Percentiles rank a stretch among this genome's conserved stretches.
phyloP scores from a whole-genome alignment of 2,797 vertebrate species.

The Catharus ustulatus region DNA sequence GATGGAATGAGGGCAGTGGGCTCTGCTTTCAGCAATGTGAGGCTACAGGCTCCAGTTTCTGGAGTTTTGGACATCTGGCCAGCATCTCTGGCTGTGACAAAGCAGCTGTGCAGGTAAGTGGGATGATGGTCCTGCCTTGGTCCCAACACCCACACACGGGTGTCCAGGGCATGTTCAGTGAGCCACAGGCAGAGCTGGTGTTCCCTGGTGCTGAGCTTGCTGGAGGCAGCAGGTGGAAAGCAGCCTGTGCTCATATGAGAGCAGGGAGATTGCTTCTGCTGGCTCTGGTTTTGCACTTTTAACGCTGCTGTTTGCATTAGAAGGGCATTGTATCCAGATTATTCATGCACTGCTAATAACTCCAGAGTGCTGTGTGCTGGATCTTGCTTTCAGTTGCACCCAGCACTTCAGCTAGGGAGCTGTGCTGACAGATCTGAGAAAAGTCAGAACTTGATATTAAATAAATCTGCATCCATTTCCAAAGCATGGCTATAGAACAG shows the following conservation, averaged over 20 bases:
- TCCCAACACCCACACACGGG: background rate
- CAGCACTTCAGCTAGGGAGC: conserved; percentile 12
- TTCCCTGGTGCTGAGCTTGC: rapidly evolving
- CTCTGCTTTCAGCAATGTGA: background rate
- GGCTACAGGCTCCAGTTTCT: background rate
- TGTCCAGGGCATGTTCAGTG: rapidly evolving
- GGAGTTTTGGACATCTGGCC: background rate
- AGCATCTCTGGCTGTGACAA: background rate
- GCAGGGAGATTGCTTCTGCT: background rate
- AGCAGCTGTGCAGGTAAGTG: background rate
- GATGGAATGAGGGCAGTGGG: background rate
- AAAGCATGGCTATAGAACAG: conserved; percentile 16
- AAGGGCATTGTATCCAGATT: conserved; percentile 22
- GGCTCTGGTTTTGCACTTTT: background rate
- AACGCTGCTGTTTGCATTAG: background rate
- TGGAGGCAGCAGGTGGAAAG: rapidly evolving
- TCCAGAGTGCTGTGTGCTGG: background rate
- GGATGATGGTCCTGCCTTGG: background rate
- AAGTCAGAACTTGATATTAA: conserved; percentile 40
- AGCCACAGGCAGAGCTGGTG: background rate
- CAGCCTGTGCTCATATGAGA: background rate
- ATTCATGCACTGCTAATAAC: conserved; percentile 49
- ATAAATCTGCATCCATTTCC: conserved; percentile 22
- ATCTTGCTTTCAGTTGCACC: background rate
- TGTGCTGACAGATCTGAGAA: conserved; percentile 39